These are phyloP conservation scores for Sesamia nonagrioides DNA, from an alignment of 1,140 invertebrate genomes.

Conservation along the genomic window DNA sequence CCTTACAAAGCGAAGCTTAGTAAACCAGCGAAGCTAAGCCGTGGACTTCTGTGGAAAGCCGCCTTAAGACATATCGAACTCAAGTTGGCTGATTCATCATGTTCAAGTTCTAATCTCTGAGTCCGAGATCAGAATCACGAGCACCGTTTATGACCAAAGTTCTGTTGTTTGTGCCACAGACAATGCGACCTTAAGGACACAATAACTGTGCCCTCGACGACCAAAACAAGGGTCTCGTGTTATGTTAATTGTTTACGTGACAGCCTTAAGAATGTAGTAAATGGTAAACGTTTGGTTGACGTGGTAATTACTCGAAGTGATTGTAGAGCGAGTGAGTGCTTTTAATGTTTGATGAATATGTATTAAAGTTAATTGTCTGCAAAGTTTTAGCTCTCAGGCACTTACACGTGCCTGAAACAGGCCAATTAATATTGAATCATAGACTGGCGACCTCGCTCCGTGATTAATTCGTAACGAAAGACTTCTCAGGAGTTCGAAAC, in stretches of 20 bases:
- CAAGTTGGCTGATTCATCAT: constrained; percentile 40
- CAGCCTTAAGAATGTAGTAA: constrained; percentile 35
- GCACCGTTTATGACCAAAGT: constrained; percentile 58
- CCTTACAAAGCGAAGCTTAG: no score
- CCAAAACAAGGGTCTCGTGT: constrained; percentile 49
- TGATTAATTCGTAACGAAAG: no score
- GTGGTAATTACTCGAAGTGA: constrained; percentile 1
- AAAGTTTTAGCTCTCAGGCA: no score
- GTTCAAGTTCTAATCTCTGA: constrained; percentile 40
- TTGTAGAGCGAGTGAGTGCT: no score
- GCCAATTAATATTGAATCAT: no score
- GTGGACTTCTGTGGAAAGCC: no score
- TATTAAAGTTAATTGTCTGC: neutral
- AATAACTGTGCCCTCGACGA: constrained; percentile 48
- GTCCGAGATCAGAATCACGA: constrained; percentile 51
- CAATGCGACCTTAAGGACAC: constrained; percentile 52
- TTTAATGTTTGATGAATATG: neutral
- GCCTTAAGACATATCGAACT: constrained; percentile 13
- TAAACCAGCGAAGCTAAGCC: no score
- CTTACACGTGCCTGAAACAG: no score
- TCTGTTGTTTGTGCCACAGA: constrained; percentile 53
- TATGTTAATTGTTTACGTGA: constrained; percentile 61
- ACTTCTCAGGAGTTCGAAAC: no score
- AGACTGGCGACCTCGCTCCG: no score
- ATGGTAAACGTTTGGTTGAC: constrained; percentile 7